These are phyloP conservation scores for Arctocebus calabarensis DNA, from an alignment of 2,797 vertebrate genomes.

Conservation along the genomic window DNA sequence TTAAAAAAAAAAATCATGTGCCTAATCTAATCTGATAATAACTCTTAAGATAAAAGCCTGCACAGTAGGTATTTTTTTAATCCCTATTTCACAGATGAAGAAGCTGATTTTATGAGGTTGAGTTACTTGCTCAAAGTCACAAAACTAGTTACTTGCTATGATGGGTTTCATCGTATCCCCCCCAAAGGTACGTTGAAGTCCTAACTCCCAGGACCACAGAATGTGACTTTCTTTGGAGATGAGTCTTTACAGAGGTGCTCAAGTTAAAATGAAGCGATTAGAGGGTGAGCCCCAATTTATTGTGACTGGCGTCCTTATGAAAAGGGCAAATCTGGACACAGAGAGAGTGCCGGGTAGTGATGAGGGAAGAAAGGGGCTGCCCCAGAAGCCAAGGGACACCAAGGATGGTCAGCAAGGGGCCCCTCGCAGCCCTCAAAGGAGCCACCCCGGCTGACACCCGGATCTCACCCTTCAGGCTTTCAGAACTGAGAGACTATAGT, in stretches of 20 bases:
- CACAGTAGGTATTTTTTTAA: not conserved
- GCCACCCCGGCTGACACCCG: not conserved
- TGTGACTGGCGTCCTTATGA: not conserved
- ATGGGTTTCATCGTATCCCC: not conserved
- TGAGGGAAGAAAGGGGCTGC: not conserved
- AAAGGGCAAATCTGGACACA: not conserved
- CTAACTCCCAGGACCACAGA: not conserved
- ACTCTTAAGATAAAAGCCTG: not conserved
- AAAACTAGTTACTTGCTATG: not conserved
- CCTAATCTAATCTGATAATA: constrained; percentile 19
- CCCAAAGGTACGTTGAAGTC: not conserved
- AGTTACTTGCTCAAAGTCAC: not conserved
- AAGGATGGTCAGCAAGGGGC: not conserved
- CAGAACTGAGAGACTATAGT: not conserved
- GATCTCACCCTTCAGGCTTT: not conserved
- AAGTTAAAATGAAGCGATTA: not conserved
- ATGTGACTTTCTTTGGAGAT: not conserved
- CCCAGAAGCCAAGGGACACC: not conserved
- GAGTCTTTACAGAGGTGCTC: not conserved
- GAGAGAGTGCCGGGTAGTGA: not conserved
- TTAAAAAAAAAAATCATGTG: not conserved
- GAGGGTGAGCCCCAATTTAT: not conserved
- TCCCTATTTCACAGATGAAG: constrained; percentile 11
- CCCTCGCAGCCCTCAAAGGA: not conserved
- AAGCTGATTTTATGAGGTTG: not conserved